Evolutionary conservation across 2,113 vertebrate genomes (phyloP).

Genomic region (Nothobranchius furzeri): DNA sequence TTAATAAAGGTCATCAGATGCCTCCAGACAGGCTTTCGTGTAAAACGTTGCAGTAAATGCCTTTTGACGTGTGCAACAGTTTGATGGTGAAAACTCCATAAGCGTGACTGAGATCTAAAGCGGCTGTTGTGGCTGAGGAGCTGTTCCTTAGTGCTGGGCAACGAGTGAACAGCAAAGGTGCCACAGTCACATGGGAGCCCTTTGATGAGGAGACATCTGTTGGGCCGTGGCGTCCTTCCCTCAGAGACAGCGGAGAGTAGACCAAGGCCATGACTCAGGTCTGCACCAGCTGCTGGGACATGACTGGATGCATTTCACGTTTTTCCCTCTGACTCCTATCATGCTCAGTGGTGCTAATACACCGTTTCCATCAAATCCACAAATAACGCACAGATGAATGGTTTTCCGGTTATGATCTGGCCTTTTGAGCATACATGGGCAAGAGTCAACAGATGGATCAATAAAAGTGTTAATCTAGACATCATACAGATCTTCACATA

Average conservation of each 20-base stretch:
- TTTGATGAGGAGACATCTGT: constrained; percentile 58
- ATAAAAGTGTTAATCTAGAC: not conserved
- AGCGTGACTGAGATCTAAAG: constrained; percentile 15
- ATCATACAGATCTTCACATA: not conserved
- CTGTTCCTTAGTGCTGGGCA: constrained; percentile 23
- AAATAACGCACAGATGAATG: constrained; percentile 13
- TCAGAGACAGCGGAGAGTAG: constrained; percentile 40
- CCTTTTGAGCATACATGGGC: not conserved
- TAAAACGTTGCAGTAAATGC: not conserved
- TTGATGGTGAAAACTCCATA: constrained; percentile 10
- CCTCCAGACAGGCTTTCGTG: not conserved
- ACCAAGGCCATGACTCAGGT: constrained; percentile 63
- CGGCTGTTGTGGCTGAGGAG: constrained; percentile 7
- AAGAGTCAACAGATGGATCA: constrained; percentile 10
- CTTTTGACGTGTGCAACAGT: constrained; percentile 7
- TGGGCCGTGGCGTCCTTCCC: constrained; percentile 35
- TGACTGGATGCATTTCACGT: constrained; percentile 44
- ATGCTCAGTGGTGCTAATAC: constrained; percentile 4
- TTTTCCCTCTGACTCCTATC: constrained; percentile 20
- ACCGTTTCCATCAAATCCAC: constrained; percentile 17
- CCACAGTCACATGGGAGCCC: constrained; percentile 36
- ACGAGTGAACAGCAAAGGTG: constrained; percentile 37
- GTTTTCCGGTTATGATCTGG: not conserved
- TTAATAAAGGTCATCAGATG: constrained; percentile 7
- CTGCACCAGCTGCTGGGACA: constrained; percentile 51